These are phyloP conservation scores for Sesamia inferens DNA, from an alignment of 2,888 invertebrate genomes.

Conservation along the genomic window DNA sequence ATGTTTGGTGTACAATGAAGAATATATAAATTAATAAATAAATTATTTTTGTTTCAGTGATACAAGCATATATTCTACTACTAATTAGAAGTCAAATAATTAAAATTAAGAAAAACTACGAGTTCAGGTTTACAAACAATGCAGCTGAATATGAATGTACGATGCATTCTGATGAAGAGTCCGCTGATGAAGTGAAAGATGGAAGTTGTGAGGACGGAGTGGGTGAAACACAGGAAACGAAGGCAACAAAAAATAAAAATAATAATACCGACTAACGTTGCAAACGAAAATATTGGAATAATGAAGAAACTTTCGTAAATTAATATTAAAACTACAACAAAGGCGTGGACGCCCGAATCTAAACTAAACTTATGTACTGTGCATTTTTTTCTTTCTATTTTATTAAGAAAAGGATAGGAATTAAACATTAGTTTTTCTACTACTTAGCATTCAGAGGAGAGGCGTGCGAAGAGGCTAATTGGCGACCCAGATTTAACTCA, in stretches of 20 bases:
- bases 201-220: neutral
- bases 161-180: slow-evolving; percentile 45
- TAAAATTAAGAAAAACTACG: slow-evolving; percentile 39
- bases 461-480: too few species aligned
- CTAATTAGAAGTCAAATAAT: slow-evolving; percentile 54
- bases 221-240: neutral
- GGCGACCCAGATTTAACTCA: too few species aligned
- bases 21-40: too few species aligned
- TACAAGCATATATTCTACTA: slow-evolving; percentile 54
- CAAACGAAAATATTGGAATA: neutral
- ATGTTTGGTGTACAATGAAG: too few species aligned
- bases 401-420: too few species aligned
- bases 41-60: slow-evolving; percentile 41
- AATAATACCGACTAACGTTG: neutral
- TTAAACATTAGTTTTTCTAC: too few species aligned
- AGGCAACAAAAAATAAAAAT: neutral
- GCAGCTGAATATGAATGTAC: slow-evolving; percentile 54
- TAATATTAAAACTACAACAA: neutral
- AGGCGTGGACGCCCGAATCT: too few species aligned
- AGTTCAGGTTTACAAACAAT: slow-evolving; percentile 45
- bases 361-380: neutral
- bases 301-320: neutral
- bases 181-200: slow-evolving; percentile 14
- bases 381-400: too few species aligned
- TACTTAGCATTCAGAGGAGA: too few species aligned